phyloP scores from a whole-genome alignment of 2,113 vertebrate species.

The Mola mola region DNA sequence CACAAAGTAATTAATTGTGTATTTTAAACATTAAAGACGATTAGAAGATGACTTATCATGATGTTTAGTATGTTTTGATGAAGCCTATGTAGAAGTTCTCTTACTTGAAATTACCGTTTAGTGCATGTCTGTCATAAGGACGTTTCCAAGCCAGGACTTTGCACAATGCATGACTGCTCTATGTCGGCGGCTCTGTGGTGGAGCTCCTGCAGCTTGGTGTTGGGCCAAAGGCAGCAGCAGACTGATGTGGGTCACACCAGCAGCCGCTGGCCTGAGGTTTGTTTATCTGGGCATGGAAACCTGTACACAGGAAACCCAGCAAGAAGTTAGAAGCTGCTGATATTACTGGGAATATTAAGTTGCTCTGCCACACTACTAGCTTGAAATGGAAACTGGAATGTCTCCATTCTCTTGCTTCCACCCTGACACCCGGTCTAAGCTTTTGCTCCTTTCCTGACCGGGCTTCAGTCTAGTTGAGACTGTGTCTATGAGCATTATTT shows the following conservation, averaged over 20 bases:
- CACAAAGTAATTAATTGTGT: too few species aligned
- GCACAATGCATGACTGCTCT: conserved; percentile 37
- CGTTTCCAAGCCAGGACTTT: conserved; percentile 26
- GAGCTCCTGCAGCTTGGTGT: conserved; percentile 76
- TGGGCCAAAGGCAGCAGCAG: conserved; percentile 71
- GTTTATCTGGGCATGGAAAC: conserved; percentile 78
- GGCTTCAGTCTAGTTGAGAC: conserved; percentile 2
- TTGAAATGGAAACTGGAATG: conserved; percentile 75
- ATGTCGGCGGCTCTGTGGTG: conserved; percentile 66
- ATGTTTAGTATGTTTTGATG: too few species aligned
- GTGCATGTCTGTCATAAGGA: conserved; percentile 22
- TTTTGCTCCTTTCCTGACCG: conserved; percentile 14
- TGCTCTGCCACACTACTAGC: conserved; percentile 63
- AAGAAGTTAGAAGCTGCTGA: conserved; percentile 68
- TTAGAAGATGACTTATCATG: too few species aligned
- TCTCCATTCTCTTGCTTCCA: conserved; percentile 45
- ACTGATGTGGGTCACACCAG: conserved; percentile 61
- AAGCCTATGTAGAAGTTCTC: too few species aligned
- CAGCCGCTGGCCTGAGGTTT: conserved; percentile 75
- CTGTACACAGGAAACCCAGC: conserved; percentile 73
- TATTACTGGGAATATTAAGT: conserved; percentile 76
- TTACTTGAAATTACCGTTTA: not conserved
- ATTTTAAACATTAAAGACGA: too few species aligned
- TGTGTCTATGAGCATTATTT: conserved; percentile 13
- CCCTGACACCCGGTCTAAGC: conserved; percentile 20